A percentile compares a stretch with the other conserved stretches of the same genome.
phyloP scores from a whole-genome alignment of 2,888 invertebrate species.

The Lymantria dispar region DNA sequence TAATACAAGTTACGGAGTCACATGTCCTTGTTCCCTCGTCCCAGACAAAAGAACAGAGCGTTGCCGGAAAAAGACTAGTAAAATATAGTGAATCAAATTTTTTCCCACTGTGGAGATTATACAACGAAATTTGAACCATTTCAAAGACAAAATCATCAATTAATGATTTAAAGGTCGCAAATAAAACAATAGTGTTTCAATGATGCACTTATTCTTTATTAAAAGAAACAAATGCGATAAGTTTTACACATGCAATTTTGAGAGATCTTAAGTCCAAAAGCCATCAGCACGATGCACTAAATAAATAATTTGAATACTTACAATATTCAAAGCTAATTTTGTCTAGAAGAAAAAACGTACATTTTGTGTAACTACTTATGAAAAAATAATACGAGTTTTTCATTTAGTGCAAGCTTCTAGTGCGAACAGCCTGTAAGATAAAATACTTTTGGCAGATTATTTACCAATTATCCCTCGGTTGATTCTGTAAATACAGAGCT shows the following conservation, averaged over 20 bases:
- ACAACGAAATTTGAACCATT: too few relatives aligned
- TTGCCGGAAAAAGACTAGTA: too few relatives aligned
- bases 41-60: too few relatives aligned
- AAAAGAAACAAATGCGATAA: constrained; percentile 58
- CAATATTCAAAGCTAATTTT: constrained; percentile 20
- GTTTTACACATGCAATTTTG: constrained; percentile 59
- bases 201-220: constrained; percentile 68
- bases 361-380: not conserved
- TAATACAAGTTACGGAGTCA: too few relatives aligned
- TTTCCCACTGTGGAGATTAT: too few relatives aligned
- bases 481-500: constrained; percentile 16
- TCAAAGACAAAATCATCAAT: too few relatives aligned
- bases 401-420: constrained; percentile 29
- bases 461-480: constrained; percentile 31
- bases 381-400: not conserved
- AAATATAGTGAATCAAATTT: too few relatives aligned
- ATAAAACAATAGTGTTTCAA: constrained; percentile 27
- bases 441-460: constrained; percentile 32
- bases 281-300: constrained; percentile 46
- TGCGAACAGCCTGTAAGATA: constrained; percentile 40
- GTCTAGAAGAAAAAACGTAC: constrained; percentile 13
- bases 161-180: not conserved
- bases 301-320: constrained; percentile 13
- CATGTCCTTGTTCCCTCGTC: too few relatives aligned
- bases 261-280: constrained; percentile 52